Conservation (phyloP, 2,797 vertebrate species). For the Lacerta viridis region DNA sequence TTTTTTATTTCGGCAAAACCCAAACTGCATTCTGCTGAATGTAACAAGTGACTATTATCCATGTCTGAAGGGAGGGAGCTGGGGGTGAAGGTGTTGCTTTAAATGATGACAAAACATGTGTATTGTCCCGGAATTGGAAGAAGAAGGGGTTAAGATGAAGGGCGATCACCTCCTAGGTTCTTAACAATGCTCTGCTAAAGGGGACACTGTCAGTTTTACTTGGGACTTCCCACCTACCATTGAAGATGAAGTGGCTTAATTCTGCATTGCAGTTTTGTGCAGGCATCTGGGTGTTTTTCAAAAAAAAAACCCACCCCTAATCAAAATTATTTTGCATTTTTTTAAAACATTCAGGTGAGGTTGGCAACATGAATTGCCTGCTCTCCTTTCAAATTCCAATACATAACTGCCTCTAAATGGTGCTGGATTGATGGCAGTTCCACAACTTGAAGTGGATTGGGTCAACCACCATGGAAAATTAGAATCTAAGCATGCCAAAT, state of each 20-base stretch:
- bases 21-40: neutral
- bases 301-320: neutral
- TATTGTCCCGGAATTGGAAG: neutral
- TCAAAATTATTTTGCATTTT: neutral
- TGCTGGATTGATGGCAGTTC: neutral
- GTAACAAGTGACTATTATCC: neutral
- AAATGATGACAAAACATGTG: conserved; percentile 8
- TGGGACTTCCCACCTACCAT: conserved; percentile 1
- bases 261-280: neutral
- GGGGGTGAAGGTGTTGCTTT: neutral
- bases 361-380: neutral
- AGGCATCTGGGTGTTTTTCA: no score
- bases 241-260: fast-evolving
- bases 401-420: neutral
- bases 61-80: conserved; percentile 31
- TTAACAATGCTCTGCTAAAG: conserved; percentile 5
- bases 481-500: no score
- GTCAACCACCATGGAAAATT: neutral
- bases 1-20: neutral
- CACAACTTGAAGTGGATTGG: neutral
- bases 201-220: conserved; percentile 34
- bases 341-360: neutral
- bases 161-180: neutral
- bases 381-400: neutral
- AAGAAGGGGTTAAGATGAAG: neutral